Percentiles rank a stretch among this genome's conserved stretches.
These are phyloP conservation scores for Pogonophryne albipinna DNA, from an alignment of 2,797 vertebrate genomes.

Conservation along the genomic window DNA sequence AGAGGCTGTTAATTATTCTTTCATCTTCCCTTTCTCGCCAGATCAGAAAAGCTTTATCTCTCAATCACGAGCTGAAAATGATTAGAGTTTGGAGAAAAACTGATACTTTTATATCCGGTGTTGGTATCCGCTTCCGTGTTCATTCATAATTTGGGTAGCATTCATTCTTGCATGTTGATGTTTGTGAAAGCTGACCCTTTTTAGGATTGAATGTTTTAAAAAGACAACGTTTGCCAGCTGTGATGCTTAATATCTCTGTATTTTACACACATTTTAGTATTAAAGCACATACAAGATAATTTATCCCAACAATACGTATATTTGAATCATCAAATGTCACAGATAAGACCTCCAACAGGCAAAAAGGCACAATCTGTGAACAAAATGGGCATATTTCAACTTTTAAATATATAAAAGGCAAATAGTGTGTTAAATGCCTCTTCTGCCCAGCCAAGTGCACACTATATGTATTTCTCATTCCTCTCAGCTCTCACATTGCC, in stretches of 20 bases:
- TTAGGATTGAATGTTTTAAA: conserved; percentile 37
- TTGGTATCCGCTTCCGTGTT: not conserved
- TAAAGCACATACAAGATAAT: not conserved
- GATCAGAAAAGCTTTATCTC: conserved; percentile 17
- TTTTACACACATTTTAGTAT: conserved; percentile 18
- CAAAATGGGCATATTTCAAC: conserved; percentile 1
- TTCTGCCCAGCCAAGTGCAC: not conserved
- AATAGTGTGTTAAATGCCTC: not conserved
- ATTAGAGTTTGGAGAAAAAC: not conserved
- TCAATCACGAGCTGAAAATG: conserved; percentile 5
- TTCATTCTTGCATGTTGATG: conserved; percentile 1
- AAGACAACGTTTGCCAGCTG: conserved; percentile 10
- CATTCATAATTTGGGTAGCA: conserved; percentile 4
- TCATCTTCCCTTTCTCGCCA: conserved; percentile 24
- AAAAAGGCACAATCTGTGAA: not conserved
- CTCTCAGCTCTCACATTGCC: conserved; percentile 9
- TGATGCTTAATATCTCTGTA: conserved; percentile 20
- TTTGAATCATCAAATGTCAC: conserved; percentile 10
- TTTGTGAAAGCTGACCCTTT: conserved; percentile 27
- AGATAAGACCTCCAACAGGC: not conserved
- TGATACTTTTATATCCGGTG: not conserved
- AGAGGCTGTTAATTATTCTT: conserved; percentile 48
- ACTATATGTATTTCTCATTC: not conserved
- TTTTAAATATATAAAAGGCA: not conserved
- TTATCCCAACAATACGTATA: conserved; percentile 6